A percentile compares a stretch with the other conserved stretches of the same genome.
Evolutionary conservation across 2,113 vertebrate species (phyloP).

Genomic region (Atractosteus spatula): DNA sequence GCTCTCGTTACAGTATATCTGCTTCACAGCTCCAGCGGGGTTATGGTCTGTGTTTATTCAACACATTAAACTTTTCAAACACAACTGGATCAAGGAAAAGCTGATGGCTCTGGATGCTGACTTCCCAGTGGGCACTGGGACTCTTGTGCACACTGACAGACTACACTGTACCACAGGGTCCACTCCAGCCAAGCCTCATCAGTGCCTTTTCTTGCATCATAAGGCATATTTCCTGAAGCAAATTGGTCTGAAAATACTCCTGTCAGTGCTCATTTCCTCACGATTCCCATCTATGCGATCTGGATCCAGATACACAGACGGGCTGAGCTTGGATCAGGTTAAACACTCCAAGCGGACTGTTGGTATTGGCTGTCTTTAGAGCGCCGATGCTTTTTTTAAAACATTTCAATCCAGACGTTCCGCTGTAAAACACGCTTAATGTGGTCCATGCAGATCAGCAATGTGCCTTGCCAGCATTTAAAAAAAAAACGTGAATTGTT

Average conservation of each 20-base stretch:
- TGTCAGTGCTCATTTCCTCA: slow-evolving; percentile 55
- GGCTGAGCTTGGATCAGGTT: slow-evolving; percentile 41
- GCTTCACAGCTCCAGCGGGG: no score
- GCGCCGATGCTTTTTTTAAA: slow-evolving; percentile 24
- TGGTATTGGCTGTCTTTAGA: slow-evolving; percentile 48
- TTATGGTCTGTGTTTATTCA: no score
- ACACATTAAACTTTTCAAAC: no score
- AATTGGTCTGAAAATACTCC: slow-evolving; percentile 40
- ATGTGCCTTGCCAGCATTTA: slow-evolving; percentile 10
- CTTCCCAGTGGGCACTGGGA: no score
- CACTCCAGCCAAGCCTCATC: slow-evolving; percentile 30
- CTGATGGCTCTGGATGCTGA: no score
- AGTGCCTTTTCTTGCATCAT: slow-evolving; percentile 15
- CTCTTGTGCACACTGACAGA: no score
- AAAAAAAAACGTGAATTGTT: neutral
- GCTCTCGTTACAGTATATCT: no score
- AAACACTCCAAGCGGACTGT: slow-evolving; percentile 42
- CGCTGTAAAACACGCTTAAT: slow-evolving; percentile 49
- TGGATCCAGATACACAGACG: slow-evolving; percentile 41
- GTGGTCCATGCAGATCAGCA: slow-evolving; percentile 38
- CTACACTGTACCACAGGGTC: slow-evolving; percentile 16
- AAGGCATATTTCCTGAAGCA: slow-evolving; percentile 43
- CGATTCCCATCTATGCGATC: slow-evolving; percentile 26
- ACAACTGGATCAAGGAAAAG: no score
- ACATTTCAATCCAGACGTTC: slow-evolving; percentile 36